Percentiles rank a stretch among this genome's conserved stretches.
Conservation (phyloP, 2,797 vertebrate genomes). For the Paguma larvata region DNA sequence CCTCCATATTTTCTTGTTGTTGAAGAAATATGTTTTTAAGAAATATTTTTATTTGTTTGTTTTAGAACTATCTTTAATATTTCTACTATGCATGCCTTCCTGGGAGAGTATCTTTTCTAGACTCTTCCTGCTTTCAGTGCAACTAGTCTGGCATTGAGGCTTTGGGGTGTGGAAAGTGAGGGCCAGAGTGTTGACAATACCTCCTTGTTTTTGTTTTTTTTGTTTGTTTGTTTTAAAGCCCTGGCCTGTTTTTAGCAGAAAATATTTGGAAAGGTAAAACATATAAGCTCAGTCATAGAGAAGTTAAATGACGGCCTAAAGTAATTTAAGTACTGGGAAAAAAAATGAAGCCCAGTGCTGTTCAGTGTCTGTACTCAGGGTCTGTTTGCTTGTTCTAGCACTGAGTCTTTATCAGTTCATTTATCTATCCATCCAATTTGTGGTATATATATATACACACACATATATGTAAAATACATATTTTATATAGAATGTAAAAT, state of each 20-base stretch:
- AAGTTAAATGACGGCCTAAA: slow-evolving; percentile 2
- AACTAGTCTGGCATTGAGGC: not conserved
- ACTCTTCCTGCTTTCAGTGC: not conserved
- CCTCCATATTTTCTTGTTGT: not conserved
- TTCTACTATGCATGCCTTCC: not conserved
- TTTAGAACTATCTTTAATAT: too few relatives aligned
- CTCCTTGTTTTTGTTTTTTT: not conserved
- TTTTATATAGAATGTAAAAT: not conserved
- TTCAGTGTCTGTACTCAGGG: not conserved
- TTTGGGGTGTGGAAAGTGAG: not conserved
- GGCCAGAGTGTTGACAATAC: not conserved
- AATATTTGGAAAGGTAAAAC: not conserved
- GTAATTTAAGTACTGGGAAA: not conserved
- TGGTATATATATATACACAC: not conserved
- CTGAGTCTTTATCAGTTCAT: not conserved
- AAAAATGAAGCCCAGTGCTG: not conserved
- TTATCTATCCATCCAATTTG: not conserved
- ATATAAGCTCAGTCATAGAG: not conserved
- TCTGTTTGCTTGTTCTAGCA: not conserved
- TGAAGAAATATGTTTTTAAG: not conserved
- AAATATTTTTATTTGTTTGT: not conserved
- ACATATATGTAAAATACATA: not conserved
- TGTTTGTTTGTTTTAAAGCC: not conserved
- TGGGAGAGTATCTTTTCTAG: not conserved
- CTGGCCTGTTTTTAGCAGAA: not conserved